phyloP scores from a whole-genome alignment of 2,888 invertebrate species.

The Pilophorus perplexus region DNA sequence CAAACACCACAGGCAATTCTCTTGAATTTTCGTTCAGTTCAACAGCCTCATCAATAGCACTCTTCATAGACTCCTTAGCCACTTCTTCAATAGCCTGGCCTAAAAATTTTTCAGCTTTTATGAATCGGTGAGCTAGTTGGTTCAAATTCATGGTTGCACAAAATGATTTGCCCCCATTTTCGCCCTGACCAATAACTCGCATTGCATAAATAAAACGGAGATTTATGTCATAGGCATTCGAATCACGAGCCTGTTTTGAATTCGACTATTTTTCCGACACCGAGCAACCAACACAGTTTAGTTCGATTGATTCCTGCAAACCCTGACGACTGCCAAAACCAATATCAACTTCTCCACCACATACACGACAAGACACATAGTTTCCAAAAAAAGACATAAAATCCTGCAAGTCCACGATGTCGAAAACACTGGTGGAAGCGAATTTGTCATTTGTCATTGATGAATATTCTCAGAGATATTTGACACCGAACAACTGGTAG shows the following conservation, averaged over 20 bases:
- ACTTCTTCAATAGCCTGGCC: slow-evolving; percentile 1
- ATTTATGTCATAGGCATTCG: background rate
- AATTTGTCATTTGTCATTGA: background rate
- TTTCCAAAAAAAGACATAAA: background rate
- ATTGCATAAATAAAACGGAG: background rate
- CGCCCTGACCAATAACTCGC: slow-evolving; percentile 7
- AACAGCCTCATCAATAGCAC: slow-evolving; percentile 2
- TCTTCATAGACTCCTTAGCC: slow-evolving; percentile 1
- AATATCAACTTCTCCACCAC: background rate
- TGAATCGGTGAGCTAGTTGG: background rate
- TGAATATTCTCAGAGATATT: too few relatives aligned
- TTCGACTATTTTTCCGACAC: background rate
- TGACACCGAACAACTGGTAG: too few relatives aligned
- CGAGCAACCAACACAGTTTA: background rate
- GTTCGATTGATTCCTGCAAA: background rate
- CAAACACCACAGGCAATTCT: slow-evolving; percentile 5
- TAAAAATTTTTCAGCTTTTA: background rate
- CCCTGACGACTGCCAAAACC: background rate
- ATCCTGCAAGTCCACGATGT: background rate
- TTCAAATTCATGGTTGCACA: slow-evolving; percentile 7
- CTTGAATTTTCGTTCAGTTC: slow-evolving; percentile 1
- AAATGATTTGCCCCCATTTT: slow-evolving; percentile 4
- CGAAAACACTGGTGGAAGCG: background rate
- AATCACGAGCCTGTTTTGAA: background rate
- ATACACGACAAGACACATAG: background rate